phyloP scores from a whole-genome alignment of 2,113 vertebrate species.

The Nestor notabilis region DNA sequence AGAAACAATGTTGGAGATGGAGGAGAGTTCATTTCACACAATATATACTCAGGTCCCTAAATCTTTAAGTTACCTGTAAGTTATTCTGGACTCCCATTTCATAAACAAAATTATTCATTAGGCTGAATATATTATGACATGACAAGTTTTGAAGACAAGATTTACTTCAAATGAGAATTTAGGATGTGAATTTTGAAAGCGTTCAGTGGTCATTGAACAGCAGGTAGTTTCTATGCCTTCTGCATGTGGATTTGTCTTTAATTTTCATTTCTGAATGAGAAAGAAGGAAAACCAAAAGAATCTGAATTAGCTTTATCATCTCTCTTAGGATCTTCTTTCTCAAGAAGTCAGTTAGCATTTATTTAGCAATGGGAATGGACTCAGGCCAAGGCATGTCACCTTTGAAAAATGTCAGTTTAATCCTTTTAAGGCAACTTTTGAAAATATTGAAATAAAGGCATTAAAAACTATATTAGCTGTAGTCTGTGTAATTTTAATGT shows the following conservation, averaged over 20 bases:
- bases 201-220: background rate
- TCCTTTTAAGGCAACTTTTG: background rate
- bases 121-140: background rate
- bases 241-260: background rate
- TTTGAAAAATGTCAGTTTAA: background rate
- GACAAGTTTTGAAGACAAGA: background rate
- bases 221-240: background rate
- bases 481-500: background rate
- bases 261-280: background rate
- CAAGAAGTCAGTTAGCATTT: background rate
- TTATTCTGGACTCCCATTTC: background rate
- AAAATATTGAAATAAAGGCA: background rate
- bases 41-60: background rate
- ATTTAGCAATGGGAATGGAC: background rate
- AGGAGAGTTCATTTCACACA: background rate
- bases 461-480: background rate
- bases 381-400: background rate
- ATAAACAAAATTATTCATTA: slow-evolving; percentile 20
- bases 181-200: background rate
- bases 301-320: background rate
- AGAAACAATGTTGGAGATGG: background rate
- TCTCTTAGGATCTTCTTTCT: background rate
- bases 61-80: background rate
- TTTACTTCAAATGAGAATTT: slow-evolving; percentile 29
- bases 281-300: background rate